These are phyloP conservation scores for Petrocephalus schoutedeni DNA, from an alignment of 2,797 vertebrate species.

Conservation along the genomic window DNA sequence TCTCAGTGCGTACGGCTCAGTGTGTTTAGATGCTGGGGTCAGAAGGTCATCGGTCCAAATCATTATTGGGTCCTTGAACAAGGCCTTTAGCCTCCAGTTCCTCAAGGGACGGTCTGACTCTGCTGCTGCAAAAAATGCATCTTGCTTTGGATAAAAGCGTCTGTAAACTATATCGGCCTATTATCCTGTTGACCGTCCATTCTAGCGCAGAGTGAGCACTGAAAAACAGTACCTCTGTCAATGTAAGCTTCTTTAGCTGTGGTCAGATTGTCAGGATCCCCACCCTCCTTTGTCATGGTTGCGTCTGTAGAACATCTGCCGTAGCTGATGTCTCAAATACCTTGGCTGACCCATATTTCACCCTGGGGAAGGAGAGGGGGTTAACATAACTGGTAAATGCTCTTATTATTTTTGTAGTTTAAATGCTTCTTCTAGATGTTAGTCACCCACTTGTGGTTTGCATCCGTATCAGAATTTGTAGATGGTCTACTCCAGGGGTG, in stretches of 20 bases:
- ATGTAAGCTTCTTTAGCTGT: background rate
- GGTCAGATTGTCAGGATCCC: background rate
- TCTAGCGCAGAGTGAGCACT: background rate
- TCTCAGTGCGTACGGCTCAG: background rate
- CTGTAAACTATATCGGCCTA: background rate
- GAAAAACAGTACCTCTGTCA: background rate
- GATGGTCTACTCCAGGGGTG: background rate
- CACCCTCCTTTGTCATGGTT: background rate
- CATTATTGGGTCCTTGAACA: background rate
- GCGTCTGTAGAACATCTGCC: background rate
- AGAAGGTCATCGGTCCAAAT: background rate
- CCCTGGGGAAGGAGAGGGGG: background rate
- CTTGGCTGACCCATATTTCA: background rate
- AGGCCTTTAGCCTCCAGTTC: background rate
- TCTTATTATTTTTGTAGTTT: background rate
- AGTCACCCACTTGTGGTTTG: background rate
- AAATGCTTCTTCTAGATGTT: background rate
- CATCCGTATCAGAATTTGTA: background rate
- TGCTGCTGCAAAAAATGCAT: background rate
- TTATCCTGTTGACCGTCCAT: background rate
- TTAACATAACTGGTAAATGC: background rate
- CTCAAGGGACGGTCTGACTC: background rate
- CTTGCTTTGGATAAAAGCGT: background rate
- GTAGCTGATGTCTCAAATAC: background rate
- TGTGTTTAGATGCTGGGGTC: background rate